Conservation (phyloP, 2,888 invertebrate species). For the Spialia ferax region DNA sequence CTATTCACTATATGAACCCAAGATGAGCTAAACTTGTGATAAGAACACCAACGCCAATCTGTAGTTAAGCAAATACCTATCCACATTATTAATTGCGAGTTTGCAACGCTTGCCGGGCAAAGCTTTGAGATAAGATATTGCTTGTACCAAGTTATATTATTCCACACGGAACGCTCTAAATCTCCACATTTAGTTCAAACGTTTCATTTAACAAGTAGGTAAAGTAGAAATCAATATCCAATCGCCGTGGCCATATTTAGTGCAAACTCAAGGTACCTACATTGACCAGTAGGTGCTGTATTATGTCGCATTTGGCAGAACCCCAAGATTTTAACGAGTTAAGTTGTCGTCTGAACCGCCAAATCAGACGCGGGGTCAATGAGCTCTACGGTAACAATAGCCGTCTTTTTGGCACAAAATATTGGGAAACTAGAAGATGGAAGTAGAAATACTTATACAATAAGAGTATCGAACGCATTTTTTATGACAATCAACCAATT, state of each 20-base stretch:
- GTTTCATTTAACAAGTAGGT: background rate
- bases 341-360: conserved; percentile 30
- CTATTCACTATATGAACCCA: background rate
- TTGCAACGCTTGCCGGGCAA: background rate
- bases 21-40: background rate
- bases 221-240: conserved; percentile 16
- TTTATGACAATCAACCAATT: no score
- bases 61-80: background rate
- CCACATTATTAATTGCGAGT: conserved; percentile 10
- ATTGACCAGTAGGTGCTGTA: conserved; percentile 8
- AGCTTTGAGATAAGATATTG: conserved; percentile 6
- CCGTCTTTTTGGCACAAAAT: conserved; percentile 30
- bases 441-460: no score
- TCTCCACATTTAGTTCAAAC: background rate
- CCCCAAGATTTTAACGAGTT: conserved; percentile 28
- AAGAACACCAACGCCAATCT: conserved; percentile 3
- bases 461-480: no score
- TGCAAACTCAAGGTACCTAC: background rate
- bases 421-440: background rate
- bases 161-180: background rate
- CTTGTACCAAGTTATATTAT: conserved; percentile 2
- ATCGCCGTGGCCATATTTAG: background rate
- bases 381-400: conserved; percentile 34
- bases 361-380: conserved; percentile 31
- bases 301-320: conserved; percentile 31